phyloP scores from a whole-genome alignment of 35 echinoderm and acorn worm genomes.

The Hemicentrotus pulcherrimus region DNA sequence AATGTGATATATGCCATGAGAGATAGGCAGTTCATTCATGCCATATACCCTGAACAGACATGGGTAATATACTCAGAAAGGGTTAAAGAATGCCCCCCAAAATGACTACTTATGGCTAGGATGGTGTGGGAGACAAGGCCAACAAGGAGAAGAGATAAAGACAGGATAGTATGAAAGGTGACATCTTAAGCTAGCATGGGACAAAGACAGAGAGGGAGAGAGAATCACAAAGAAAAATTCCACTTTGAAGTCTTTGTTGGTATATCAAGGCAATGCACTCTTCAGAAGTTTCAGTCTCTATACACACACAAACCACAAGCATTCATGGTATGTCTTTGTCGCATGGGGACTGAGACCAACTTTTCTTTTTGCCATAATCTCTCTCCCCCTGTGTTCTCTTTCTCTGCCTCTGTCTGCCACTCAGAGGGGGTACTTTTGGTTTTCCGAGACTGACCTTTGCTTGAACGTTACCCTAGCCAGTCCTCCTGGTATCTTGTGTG shows the following conservation, averaged over 20 bases:
- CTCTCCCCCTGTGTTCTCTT: not conserved
- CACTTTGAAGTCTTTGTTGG: not conserved
- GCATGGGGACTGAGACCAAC: not conserved
- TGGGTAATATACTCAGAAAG: too few species aligned
- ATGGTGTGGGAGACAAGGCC: too few species aligned
- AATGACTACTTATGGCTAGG: too few species aligned
- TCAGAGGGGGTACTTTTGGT: not conserved
- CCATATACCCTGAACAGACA: too few species aligned
- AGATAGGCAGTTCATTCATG: too few species aligned
- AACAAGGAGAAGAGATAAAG: not conserved
- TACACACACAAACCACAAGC: not conserved
- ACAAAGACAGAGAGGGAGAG: not conserved
- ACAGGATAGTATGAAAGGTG: not conserved
- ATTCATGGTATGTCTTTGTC: conserved; percentile 2
- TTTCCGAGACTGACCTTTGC: not conserved
- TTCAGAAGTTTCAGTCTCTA: not conserved
- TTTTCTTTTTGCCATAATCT: not conserved
- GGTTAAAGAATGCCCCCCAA: too few species aligned
- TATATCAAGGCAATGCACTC: conserved; percentile 16
- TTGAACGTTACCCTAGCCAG: not conserved
- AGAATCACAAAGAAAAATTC: not conserved
- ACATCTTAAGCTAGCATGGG: not conserved
- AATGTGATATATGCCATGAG: not conserved
- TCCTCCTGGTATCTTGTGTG: not conserved
- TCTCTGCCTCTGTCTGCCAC: not conserved